These are phyloP conservation scores for Typhlomys cinereus DNA, from an alignment of 2,113 vertebrate genomes.

Conservation along the genomic window DNA sequence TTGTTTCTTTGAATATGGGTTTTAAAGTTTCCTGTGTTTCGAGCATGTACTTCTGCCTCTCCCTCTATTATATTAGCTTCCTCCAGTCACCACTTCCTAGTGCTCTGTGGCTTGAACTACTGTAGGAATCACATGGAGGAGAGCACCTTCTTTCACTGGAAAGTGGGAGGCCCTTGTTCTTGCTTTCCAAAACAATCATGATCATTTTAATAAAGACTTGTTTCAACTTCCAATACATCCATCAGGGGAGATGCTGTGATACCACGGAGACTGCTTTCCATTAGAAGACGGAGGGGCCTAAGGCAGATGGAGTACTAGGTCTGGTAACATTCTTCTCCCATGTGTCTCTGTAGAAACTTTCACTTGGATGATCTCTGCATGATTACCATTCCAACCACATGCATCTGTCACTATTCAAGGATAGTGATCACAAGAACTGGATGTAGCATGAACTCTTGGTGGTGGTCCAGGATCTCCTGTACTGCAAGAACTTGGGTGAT, in stretches of 20 bases:
- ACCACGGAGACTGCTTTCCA: constrained; percentile 99
- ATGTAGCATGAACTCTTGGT: too few species aligned
- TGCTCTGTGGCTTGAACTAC: constrained; percentile 95
- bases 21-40: constrained; percentile 87
- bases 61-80: constrained; percentile 94
- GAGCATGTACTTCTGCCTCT: constrained; percentile 97
- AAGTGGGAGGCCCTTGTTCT: constrained; percentile 95
- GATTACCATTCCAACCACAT: too few species aligned
- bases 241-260: too few species aligned
- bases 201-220: constrained; percentile 97
- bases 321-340: too few species aligned
- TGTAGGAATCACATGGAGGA: constrained; percentile 97
- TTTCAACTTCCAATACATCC: constrained; percentile 97
- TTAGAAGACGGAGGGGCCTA: constrained; percentile 95
- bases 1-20: constrained; percentile 82
- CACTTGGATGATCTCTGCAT: constrained; percentile 93
- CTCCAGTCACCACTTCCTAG: constrained; percentile 93
- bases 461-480: too few species aligned
- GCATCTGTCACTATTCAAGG: constrained; percentile 89
- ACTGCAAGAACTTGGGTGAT: constrained; percentile 83
- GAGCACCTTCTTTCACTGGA: constrained; percentile 96
- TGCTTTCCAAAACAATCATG: constrained; percentile 97
- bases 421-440: too few species aligned
- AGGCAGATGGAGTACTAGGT: constrained; percentile 97
- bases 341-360: too few species aligned